Evolutionary conservation across 2,888 invertebrate species (phyloP).

Genomic region (Leptodirus hochenwartii): DNA sequence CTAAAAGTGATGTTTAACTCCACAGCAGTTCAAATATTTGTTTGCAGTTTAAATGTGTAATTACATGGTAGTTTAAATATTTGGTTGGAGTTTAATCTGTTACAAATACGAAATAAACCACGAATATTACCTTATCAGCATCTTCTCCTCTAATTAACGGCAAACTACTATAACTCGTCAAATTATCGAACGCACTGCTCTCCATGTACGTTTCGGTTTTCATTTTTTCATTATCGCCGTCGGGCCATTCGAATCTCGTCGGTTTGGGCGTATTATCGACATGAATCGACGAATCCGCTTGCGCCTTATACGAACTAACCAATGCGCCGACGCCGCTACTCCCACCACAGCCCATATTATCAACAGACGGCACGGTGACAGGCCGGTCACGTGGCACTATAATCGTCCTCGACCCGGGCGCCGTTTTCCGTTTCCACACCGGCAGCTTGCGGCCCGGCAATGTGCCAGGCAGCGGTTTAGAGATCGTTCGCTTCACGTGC

Average conservation of each 20-base stretch:
- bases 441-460: slow-evolving; percentile 33
- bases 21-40: no score
- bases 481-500: no score
- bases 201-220: background rate
- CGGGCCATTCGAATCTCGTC: slow-evolving; percentile 50
- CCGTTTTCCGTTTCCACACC: slow-evolving; percentile 35
- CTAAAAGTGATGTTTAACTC: no score
- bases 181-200: background rate
- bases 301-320: background rate
- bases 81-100: no score
- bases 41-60: no score
- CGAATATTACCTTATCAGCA: no score
- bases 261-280: slow-evolving; percentile 33
- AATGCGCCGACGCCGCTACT: background rate
- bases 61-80: no score
- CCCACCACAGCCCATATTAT: background rate
- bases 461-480: no score
- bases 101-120: no score
- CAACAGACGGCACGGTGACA: slow-evolving; percentile 6
- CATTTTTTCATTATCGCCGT: slow-evolving; percentile 27
- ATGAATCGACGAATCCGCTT: slow-evolving; percentile 1
- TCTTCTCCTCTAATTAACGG: background rate
- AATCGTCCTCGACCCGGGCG: slow-evolving; percentile 15
- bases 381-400: slow-evolving; percentile 4
- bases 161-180: background rate